Evolutionary conservation across 1,140 invertebrate species (phyloP).

Genomic region (Platyscapa corneri): DNA sequence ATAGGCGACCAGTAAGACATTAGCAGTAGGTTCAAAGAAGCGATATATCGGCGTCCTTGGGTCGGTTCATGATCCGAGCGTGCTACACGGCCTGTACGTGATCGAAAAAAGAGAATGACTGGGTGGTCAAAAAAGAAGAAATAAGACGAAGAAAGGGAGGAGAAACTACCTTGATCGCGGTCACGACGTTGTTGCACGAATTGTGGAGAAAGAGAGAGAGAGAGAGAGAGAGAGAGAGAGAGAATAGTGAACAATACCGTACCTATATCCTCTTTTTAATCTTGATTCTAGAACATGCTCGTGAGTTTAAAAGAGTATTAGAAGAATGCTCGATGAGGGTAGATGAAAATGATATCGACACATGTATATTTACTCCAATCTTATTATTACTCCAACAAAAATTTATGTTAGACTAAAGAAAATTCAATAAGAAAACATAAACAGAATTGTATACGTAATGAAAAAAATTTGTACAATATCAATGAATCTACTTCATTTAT

Average conservation of each 20-base stretch:
- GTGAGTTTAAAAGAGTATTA: neutral
- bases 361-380: no score
- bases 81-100: neutral
- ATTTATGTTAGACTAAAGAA: no score
- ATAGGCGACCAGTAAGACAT: neutral
- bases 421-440: no score
- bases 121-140: no score
- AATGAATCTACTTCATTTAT: no score
- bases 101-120: constrained; percentile 35
- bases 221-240: constrained; percentile 16
- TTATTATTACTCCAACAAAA: no score
- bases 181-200: constrained; percentile 4
- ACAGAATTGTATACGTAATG: no score
- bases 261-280: neutral
- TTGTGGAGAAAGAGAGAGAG: neutral
- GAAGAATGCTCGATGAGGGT: neutral
- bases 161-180: constrained; percentile 37
- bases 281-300: neutral
- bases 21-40: constrained; percentile 33
- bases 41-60: constrained; percentile 32
- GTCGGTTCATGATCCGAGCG: constrained; percentile 38
- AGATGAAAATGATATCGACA: neutral
- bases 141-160: constrained; percentile 3
- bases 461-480: no score
- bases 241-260: neutral